Evolutionary conservation across 2,888 invertebrate species (phyloP).

Genomic region (Pammene aurita): DNA sequence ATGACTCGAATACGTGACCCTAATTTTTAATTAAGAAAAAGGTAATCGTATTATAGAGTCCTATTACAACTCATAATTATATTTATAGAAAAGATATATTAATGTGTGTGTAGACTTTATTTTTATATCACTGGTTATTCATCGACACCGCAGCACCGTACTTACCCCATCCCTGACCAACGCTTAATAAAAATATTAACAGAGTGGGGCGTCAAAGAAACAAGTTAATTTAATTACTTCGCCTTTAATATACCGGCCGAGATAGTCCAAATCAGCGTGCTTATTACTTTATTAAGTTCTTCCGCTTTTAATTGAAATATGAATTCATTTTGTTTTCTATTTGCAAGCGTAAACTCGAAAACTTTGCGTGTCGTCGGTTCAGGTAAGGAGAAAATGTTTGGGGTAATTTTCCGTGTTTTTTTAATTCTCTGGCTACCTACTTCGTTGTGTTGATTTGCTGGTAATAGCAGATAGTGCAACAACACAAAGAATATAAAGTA

Average conservation of each 20-base stretch:
- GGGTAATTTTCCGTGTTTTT: background rate
- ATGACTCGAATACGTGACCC: too few relatives aligned
- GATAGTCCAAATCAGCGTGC: constrained; percentile 41
- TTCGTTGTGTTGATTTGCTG: too few relatives aligned
- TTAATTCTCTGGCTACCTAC: too few relatives aligned
- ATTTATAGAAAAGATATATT: too few relatives aligned
- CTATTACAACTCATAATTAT: too few relatives aligned
- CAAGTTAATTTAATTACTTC: constrained; percentile 78
- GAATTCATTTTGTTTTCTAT: constrained; percentile 9
- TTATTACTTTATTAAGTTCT: constrained; percentile 34
- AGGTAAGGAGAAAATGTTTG: background rate
- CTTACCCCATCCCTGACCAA: constrained; percentile 48
- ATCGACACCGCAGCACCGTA: background rate
- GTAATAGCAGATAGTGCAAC: too few relatives aligned
- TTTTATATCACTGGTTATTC: too few relatives aligned
- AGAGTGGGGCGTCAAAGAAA: constrained; percentile 75
- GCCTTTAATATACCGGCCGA: constrained; percentile 70
- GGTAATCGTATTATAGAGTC: too few relatives aligned
- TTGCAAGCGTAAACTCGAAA: background rate
- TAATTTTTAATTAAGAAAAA: too few relatives aligned
- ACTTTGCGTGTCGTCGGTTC: background rate
- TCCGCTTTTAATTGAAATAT: constrained; percentile 10
- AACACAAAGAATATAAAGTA: too few relatives aligned
- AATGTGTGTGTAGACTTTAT: too few relatives aligned
- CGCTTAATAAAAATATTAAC: constrained; percentile 78